A percentile compares a stretch with the other conserved stretches of the same genome.
phyloP scores from a whole-genome alignment of 1,140 invertebrate genomes.

The Drosophila grimshawi region DNA sequence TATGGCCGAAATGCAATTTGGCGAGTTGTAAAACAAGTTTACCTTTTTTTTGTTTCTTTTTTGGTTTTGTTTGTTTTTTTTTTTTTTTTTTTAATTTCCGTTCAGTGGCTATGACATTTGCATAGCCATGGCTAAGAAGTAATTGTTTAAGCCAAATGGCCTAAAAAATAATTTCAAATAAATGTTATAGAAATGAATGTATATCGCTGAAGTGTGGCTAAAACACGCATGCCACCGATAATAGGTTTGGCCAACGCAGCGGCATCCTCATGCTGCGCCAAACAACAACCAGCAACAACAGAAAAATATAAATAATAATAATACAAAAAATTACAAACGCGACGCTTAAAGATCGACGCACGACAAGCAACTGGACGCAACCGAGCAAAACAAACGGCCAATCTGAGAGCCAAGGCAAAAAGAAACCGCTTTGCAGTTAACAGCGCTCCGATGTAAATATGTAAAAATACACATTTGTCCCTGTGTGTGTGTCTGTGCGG shows the following conservation, averaged over 20 bases:
- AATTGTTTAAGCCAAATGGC: slow-evolving; percentile 12
- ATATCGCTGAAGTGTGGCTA: too few relatives aligned
- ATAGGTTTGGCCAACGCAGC: background rate
- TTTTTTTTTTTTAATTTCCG: slow-evolving; percentile 50
- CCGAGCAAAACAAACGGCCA: slow-evolving; percentile 37
- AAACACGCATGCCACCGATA: too few relatives aligned
- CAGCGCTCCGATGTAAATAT: background rate
- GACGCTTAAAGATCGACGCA: slow-evolving; percentile 11
- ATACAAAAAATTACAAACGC: slow-evolving; percentile 7
- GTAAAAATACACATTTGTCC: background rate
- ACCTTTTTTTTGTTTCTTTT: slow-evolving; percentile 44
- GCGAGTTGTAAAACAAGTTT: slow-evolving; percentile 67
- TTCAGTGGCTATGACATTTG: slow-evolving; percentile 65
- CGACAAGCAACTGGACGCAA: slow-evolving; percentile 27
- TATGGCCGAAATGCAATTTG: slow-evolving; percentile 50
- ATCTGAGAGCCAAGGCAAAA: slow-evolving; percentile 4
- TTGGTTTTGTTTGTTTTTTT: slow-evolving; percentile 34
- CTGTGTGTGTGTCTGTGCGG: background rate
- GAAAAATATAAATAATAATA: background rate
- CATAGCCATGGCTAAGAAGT: slow-evolving; percentile 45
- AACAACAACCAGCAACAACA: background rate
- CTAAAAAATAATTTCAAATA: background rate
- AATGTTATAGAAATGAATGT: background rate
- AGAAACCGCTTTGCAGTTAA: background rate
- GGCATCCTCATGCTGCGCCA: slow-evolving; percentile 2